phyloP scores from a whole-genome alignment of 2,113 vertebrate genomes.

The Phaetusa simplex region DNA sequence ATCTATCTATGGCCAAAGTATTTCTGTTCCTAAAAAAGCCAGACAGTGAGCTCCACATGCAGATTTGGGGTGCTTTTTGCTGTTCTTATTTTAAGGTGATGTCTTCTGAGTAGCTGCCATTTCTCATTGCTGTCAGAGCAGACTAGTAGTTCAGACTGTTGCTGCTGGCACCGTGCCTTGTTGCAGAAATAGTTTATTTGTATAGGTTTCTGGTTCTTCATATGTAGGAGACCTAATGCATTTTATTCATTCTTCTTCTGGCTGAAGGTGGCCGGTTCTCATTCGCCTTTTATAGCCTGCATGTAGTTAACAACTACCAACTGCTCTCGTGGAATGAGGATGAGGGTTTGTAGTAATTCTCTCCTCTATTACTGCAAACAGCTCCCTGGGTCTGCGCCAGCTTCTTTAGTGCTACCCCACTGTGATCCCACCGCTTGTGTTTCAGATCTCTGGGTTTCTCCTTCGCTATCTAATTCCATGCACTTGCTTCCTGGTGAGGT shows the following conservation, averaged over 20 bases:
- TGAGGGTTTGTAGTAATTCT: slow-evolving; percentile 43
- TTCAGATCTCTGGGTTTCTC: background rate
- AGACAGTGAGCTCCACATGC: background rate
- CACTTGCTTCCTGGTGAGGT: background rate
- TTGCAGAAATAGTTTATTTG: slow-evolving; percentile 58
- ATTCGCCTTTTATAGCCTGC: slow-evolving; percentile 58
- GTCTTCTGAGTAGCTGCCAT: slow-evolving; percentile 29
- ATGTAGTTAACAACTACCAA: slow-evolving; percentile 52
- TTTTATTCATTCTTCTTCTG: slow-evolving; percentile 63
- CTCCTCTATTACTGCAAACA: slow-evolving; percentile 6
- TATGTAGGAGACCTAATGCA: slow-evolving; percentile 22
- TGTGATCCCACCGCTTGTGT: slow-evolving; percentile 24
- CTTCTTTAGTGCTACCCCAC: slow-evolving; percentile 36
- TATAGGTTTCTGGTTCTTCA: slow-evolving; percentile 55
- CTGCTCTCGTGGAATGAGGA: slow-evolving; percentile 27
- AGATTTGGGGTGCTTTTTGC: background rate
- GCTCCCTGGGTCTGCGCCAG: slow-evolving; percentile 1
- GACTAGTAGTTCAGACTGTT: slow-evolving; percentile 4
- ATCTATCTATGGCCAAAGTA: slow-evolving; percentile 26
- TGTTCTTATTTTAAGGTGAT: slow-evolving; percentile 38
- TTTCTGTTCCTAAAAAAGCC: slow-evolving; percentile 3
- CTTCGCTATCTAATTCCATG: background rate
- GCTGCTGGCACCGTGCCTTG: slow-evolving; percentile 46
- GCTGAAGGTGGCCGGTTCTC: slow-evolving; percentile 34
- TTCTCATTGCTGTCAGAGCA: slow-evolving; percentile 40